Evolutionary conservation across 2,113 vertebrate species (phyloP).

Genomic region (Poeciliopsis prolifica): DNA sequence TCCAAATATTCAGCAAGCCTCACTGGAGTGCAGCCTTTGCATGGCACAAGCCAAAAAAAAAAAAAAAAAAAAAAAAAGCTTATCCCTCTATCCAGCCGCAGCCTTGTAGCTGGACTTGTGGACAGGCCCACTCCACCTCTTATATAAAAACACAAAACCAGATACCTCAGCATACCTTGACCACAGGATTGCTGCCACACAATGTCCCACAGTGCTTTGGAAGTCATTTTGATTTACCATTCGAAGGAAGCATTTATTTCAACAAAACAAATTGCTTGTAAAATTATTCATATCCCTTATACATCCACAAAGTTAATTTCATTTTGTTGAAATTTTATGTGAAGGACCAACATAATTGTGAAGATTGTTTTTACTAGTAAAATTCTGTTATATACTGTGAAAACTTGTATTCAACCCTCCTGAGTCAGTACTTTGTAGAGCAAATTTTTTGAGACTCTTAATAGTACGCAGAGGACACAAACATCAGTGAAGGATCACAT

Average conservation of each 20-base stretch:
- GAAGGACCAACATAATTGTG: not conserved
- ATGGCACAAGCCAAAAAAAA: conserved; percentile 64
- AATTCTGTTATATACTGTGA: not conserved
- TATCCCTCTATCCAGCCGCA: conserved; percentile 47
- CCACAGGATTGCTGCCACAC: conserved; percentile 38
- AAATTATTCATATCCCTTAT: not conserved
- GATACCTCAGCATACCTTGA: conserved; percentile 60
- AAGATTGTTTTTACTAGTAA: not conserved
- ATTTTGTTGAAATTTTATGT: not conserved
- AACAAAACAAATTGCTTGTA: not conserved
- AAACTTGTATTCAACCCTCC: not conserved
- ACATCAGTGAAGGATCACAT: not conserved
- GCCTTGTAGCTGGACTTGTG: conserved; percentile 42
- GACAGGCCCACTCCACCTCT: conserved; percentile 57
- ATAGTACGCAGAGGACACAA: not conserved
- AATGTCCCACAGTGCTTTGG: conserved; percentile 50
- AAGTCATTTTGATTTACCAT: conserved; percentile 29
- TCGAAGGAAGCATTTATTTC: conserved; percentile 35
- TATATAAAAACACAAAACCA: conserved; percentile 51
- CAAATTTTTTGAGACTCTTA: not conserved
- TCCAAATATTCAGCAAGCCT: conserved; percentile 58
- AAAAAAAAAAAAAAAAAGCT: conserved; percentile 64
- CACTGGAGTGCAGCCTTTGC: conserved; percentile 21
- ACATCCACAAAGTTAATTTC: not conserved
- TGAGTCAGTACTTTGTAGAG: not conserved